A percentile compares a stretch with the other conserved stretches of the same genome.
phyloP scores from a whole-genome alignment of 2,113 vertebrate species.

The Pipa parva region DNA sequence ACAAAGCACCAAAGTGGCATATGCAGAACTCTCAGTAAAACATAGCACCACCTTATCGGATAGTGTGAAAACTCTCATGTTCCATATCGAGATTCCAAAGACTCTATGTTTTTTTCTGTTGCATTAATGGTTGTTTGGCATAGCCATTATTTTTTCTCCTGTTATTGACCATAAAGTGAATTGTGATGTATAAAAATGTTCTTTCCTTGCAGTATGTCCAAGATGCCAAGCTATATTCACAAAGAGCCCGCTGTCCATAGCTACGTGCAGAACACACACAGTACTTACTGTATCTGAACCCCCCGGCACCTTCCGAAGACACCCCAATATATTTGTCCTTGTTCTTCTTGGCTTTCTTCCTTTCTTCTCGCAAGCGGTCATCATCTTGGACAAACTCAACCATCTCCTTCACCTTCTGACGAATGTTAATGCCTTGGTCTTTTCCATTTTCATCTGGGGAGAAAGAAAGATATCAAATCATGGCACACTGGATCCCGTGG shows the following conservation, averaged over 20 bases:
- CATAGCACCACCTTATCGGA: no score
- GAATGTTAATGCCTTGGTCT: slow-evolving; percentile 96
- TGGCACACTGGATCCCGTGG: no score
- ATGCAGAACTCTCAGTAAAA: no score
- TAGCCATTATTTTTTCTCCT: no score
- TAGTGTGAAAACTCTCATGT: no score
- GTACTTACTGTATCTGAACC: slow-evolving; percentile 84
- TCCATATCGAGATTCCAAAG: no score
- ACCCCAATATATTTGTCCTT: slow-evolving; percentile 96
- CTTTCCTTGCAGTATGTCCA: slow-evolving; percentile 35
- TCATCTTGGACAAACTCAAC: slow-evolving; percentile 96
- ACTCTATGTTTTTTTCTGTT: no score
- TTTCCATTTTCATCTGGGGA: slow-evolving; percentile 90
- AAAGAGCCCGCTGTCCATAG: not conserved
- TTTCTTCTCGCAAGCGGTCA: slow-evolving; percentile 88
- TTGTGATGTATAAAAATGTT: no score
- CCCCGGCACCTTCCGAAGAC: slow-evolving; percentile 84
- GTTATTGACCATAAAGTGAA: no score
- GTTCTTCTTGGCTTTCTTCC: slow-evolving; percentile 97
- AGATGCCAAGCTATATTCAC: slow-evolving; percentile 32
- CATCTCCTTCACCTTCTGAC: slow-evolving; percentile 95
- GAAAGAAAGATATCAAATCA: not conserved
- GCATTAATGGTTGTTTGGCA: no score
- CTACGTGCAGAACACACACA: slow-evolving; percentile 36
- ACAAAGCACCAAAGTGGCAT: no score